A percentile compares a stretch with the other conserved stretches of the same genome.
Conservation (phyloP, 2,797 vertebrate species). For the Harpagifer antarcticus region DNA sequence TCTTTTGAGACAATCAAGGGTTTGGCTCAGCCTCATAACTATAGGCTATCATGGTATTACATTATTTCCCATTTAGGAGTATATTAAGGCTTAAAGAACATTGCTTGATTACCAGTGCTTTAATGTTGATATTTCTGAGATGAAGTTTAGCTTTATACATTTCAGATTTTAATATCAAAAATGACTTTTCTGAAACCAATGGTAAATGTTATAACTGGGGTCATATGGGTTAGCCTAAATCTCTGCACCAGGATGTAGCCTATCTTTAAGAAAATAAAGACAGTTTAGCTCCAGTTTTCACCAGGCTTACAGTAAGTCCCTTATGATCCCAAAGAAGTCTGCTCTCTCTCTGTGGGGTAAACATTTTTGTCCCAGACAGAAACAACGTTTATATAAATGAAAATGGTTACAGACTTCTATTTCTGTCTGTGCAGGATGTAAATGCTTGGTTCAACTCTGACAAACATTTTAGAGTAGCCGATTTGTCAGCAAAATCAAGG, state of each 20-base stretch:
- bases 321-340: not conserved
- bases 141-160: not conserved
- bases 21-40: not conserved
- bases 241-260: not conserved
- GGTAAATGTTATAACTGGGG: too few relatives aligned
- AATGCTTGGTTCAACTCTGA: too few relatives aligned
- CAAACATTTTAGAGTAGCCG: too few relatives aligned
- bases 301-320: not conserved
- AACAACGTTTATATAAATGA: not conserved
- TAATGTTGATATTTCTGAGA: not conserved
- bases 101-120: not conserved
- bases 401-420: too few relatives aligned
- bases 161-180: not conserved
- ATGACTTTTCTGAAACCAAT: not conserved
- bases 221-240: not conserved
- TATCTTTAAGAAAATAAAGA: not conserved
- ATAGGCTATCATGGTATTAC: not conserved
- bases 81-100: not conserved
- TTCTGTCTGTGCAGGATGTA: too few relatives aligned
- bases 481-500: not conserved
- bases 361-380: not conserved
- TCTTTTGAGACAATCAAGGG: conserved; percentile 11
- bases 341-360: not conserved
- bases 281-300: not conserved
- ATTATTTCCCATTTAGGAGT: not conserved